Evolutionary conservation across 2,797 vertebrate genomes (phyloP).

Genomic region (Myotis planiceps): DNA sequence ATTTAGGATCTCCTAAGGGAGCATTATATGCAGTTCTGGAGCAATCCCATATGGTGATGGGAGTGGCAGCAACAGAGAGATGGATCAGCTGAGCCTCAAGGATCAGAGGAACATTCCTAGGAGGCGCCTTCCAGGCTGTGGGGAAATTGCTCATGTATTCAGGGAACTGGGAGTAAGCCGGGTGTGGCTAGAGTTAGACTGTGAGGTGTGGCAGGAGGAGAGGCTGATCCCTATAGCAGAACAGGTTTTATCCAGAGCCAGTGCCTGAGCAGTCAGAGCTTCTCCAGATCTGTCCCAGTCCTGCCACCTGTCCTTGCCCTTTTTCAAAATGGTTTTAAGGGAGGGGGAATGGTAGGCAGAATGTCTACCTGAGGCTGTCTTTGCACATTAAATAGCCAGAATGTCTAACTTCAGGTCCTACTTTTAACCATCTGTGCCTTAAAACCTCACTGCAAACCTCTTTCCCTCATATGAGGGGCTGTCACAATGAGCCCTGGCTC

Average conservation of each 20-base stretch:
- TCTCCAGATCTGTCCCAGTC: background rate
- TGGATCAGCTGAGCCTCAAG: conserved; percentile 11
- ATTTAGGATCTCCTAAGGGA: background rate
- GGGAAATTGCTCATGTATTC: conserved; percentile 63
- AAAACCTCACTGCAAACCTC: background rate
- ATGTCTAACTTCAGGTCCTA: background rate
- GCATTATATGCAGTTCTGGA: background rate
- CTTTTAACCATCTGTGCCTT: background rate
- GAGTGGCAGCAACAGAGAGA: background rate
- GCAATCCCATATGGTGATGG: background rate
- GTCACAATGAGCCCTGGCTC: fast-evolving
- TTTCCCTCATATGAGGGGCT: no score
- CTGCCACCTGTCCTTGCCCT: background rate
- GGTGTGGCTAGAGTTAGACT: conserved; percentile 54
- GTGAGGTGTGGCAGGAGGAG: background rate
- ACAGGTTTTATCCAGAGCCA: background rate
- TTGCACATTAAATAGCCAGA: background rate
- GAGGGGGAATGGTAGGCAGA: background rate
- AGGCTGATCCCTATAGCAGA: background rate
- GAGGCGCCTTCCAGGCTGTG: conserved; percentile 72
- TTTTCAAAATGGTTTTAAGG: background rate
- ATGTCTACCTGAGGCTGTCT: background rate
- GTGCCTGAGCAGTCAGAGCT: background rate
- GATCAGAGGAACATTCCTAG: conserved; percentile 73
- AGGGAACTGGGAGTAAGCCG: conserved; percentile 60